Base-by-base conservation (phyloP, 2,888 invertebrate genomes). In the Polia nebulosa region DNA sequence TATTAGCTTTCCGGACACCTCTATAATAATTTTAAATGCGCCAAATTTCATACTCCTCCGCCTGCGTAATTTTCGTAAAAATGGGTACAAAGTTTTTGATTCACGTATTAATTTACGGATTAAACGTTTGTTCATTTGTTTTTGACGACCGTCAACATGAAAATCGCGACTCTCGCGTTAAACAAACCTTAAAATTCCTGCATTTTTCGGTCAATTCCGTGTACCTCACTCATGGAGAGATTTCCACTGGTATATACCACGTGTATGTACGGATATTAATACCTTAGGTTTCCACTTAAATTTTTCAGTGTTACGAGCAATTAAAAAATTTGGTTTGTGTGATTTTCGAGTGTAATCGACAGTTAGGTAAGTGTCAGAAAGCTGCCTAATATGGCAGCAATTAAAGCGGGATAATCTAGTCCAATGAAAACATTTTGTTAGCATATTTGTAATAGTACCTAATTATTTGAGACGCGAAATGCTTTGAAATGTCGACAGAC, bases 291-390 rank as follows among this genome's bases (percentile, higher is more conserved):
- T 0, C 55, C 11, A 25, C n/a, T 15, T 41, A 4, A 45, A 72
- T 2, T 47, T 72, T 62, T 20, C 32, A 32, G 60, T 71, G 27
- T 29, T 25, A 20, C 39, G 2, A 72, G 13, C 36, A 32, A 69
- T 60, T 6, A 22, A 47, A 70, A 72, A 53, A 27, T 0, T 11
- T 39, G 4, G 9, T 39, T 29, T 17, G 29, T 32, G 9, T 13
- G 7, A 29, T 45, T 1, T 53, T 22, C 22, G n/a, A 41, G 39
- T 41, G 39, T 13, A 41, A 41, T 41, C 39, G n/a, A 39, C 13
- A 17, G 6, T 20, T n/a, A 9, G 9, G 5, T 7, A 8, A 44
- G 15, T 22, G 20, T 20, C 7, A 32, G 27, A 29, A 32, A 44
- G 1, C 20, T 9, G 44, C 7, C n/a, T n/a, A 41, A 41, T 8